Evolutionary conservation across 2,797 vertebrate species (phyloP).

Genomic region (Cyclopterus lumpus): DNA sequence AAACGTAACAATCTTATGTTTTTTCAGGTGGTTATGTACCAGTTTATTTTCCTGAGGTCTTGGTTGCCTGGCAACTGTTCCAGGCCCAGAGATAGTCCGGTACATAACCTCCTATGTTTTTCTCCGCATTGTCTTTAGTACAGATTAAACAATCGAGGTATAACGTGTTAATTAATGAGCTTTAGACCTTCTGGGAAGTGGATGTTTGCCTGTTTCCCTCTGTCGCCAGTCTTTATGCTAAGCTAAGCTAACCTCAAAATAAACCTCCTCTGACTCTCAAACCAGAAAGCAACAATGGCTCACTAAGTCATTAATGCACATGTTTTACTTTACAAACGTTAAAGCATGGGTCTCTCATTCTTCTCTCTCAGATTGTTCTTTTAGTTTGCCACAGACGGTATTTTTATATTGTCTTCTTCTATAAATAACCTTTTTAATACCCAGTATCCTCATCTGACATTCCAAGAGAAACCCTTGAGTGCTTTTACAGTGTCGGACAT

Average conservation of each 20-base stretch:
- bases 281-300: not conserved
- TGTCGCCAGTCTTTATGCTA: not conserved
- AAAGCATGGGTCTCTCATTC: not conserved
- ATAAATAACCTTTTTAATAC: constrained; percentile 54
- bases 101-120: not conserved
- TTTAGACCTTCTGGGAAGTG: not conserved
- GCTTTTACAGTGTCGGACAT: constrained; percentile 40
- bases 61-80: not conserved
- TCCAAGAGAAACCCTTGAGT: constrained; percentile 26
- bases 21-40: not conserved
- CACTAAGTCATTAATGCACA: not conserved
- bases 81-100: not conserved
- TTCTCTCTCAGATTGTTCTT: constrained; percentile 16
- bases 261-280: not conserved
- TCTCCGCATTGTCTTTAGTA: not conserved
- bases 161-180: not conserved
- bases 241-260: not conserved
- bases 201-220: not conserved
- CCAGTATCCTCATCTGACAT: constrained; percentile 30
- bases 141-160: not conserved
- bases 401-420: constrained; percentile 44
- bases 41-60: not conserved
- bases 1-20: not conserved
- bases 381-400: constrained; percentile 41
- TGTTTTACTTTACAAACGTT: constrained; percentile 20